Percentiles rank a stretch among this genome's conserved stretches.
These are phyloP conservation scores for Phyto melanocephala DNA, from an alignment of 2,888 invertebrate species.

Conservation along the genomic window DNA sequence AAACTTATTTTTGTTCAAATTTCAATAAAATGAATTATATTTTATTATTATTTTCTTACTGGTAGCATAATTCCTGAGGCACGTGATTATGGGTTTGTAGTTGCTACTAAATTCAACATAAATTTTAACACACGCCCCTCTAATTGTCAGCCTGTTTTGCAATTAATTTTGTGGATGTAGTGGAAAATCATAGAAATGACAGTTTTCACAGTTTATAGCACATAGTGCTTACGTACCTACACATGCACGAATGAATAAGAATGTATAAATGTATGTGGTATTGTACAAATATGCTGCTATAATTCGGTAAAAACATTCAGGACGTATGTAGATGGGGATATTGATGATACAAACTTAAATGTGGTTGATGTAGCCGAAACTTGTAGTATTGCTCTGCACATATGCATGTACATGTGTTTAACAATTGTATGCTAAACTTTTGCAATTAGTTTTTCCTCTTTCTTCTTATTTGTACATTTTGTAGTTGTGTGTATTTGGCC, in stretches of 20 bases:
- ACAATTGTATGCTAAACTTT: conserved; percentile 52
- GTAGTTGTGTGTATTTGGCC: not conserved
- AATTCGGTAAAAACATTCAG: not conserved
- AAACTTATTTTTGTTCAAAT: not conserved
- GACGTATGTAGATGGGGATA: not conserved
- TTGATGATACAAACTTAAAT: not conserved
- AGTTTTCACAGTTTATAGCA: conserved; percentile 46
- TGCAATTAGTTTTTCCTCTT: conserved; percentile 60
- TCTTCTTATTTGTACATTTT: conserved; percentile 18
- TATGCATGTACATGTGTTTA: not conserved
- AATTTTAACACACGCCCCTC: conserved; percentile 58
- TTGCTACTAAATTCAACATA: conserved; percentile 47
- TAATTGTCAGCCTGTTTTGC: conserved; percentile 59
- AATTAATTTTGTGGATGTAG: conserved; percentile 58
- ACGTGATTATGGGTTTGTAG: conserved; percentile 47
- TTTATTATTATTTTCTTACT: conserved; percentile 22
- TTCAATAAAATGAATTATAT: conserved; percentile 55
- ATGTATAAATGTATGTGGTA: conserved; percentile 8
- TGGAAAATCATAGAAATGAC: conserved; percentile 60
- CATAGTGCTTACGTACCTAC: too few relatives aligned
- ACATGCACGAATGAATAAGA: not conserved
- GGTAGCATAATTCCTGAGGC: not conserved
- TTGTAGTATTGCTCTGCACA: not conserved
- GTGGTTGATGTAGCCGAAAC: conserved; percentile 46
- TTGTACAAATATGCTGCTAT: conserved; percentile 47